A percentile compares a stretch with the other conserved stretches of the same genome.
phyloP scores from a whole-genome alignment of 2,888 invertebrate species.

The Drosophila yooni region DNA sequence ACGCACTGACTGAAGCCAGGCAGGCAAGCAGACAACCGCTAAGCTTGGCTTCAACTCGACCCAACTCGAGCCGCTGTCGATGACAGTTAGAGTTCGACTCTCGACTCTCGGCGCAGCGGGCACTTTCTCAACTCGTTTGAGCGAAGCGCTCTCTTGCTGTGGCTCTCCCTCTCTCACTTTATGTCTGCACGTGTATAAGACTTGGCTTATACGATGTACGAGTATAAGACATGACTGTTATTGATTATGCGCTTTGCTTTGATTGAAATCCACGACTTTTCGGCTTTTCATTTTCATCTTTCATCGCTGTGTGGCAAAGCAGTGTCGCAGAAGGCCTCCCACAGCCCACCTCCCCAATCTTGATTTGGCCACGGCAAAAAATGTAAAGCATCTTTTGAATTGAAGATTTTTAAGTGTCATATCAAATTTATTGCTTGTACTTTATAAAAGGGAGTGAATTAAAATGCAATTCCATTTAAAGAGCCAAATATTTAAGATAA shows the following conservation, averaged over 20 bases:
- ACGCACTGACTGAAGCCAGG: constrained; percentile 65
- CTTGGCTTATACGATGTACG: neutral
- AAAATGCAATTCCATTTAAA: neutral
- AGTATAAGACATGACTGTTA: constrained; percentile 27
- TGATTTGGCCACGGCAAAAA: neutral
- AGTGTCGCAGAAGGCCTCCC: constrained; percentile 58
- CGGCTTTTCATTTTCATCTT: constrained; percentile 38
- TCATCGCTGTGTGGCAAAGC: constrained; percentile 57
- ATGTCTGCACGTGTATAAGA: constrained; percentile 21
- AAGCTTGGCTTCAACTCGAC: constrained; percentile 44
- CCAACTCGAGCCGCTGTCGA: constrained; percentile 20
- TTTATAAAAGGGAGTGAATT: neutral
- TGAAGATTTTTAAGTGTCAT: neutral
- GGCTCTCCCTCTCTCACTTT: constrained; percentile 11
- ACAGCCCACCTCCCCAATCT: neutral
- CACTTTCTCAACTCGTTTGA: constrained; percentile 48
- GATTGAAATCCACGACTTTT: neutral
- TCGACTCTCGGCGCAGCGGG: constrained; percentile 3
- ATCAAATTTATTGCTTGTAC: neutral
- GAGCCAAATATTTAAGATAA: neutral
- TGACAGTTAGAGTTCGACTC: constrained; percentile 42
- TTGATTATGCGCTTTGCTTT: neutral
- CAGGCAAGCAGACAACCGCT: constrained; percentile 32
- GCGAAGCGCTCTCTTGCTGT: constrained; percentile 18
- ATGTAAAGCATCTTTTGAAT: constrained; percentile 59